Evolutionary conservation across 2,888 invertebrate genomes (phyloP), one percentile per base, ranked within the genome.

Genomic region (Idaea aversata): DNA sequence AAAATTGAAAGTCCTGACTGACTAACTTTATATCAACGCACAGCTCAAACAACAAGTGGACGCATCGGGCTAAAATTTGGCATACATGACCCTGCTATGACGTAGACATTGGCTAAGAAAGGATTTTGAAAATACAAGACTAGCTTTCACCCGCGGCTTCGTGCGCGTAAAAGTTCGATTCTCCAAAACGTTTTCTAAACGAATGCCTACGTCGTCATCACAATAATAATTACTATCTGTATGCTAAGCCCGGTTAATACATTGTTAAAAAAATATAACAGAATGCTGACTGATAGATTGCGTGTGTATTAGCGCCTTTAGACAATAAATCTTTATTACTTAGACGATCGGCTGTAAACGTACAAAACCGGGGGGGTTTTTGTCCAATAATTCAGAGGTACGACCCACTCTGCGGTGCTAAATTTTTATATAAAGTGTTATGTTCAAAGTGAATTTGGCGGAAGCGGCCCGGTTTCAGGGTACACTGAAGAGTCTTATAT

Each of bases 401-500:
- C 77, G 79, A 78, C 81, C 81, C 88, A 83, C 86, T 75, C 81
- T 75, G 84, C 81, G 87, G 79, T 79, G 80, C 83, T 88, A 86
- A 88, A 87, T 85, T 89, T 90, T 91, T 89, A 90, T 87, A 81
- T 77, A 75, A 88, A 90, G 86, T 80, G 89, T 87, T 89, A 88
- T 88, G 85, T 82, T 82, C 82, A 76, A 81, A 81, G 83, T 82
- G 84, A 83, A 85, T 83, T 85, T 81, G 80, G 77, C 77, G 82
- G 82, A 79, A 83, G 80, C 76, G 79, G 73, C 77, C 71, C 76
- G 74, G 61, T 57, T 61, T 61, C 64, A 62, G 69, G 63, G 61
- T 63, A 59, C 63, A 47, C 47, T 64, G 68, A 61, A 67, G 66
- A 70, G 65, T 64, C 67, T 68, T 70, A 65, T 67, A 69, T 72